Percentiles rank a stretch among this genome's conserved stretches.
Conservation (phyloP, 2,888 invertebrate species). For the Drosophila histrio region DNA sequence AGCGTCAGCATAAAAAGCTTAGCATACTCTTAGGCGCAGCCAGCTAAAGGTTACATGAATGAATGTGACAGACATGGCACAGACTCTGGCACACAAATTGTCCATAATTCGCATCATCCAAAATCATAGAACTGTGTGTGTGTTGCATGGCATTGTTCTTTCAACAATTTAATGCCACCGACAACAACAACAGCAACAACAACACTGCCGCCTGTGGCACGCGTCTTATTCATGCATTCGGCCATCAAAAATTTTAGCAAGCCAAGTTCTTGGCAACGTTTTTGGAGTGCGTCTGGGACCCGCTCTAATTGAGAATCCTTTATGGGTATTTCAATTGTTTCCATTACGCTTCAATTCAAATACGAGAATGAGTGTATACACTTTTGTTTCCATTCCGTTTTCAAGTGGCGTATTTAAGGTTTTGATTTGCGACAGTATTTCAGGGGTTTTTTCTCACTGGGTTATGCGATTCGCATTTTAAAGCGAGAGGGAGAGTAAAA, state of each 20-base stretch:
- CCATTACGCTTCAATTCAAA: conserved; percentile 79
- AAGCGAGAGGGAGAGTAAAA: conserved; percentile 38
- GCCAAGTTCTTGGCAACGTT: conserved; percentile 55
- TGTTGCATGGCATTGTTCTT: conserved; percentile 48
- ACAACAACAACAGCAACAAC: conserved; percentile 17
- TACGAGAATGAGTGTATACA: conserved; percentile 33
- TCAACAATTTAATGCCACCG: conserved; percentile 61
- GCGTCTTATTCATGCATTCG: conserved; percentile 74
- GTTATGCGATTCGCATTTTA: conserved; percentile 50
- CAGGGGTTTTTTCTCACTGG: conserved; percentile 19
- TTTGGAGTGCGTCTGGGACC: conserved; percentile 56
- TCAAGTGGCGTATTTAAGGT: conserved; percentile 82
- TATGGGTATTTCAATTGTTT: conserved; percentile 81
- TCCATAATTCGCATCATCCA: conserved; percentile 39
- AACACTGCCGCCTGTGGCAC: conserved; percentile 67
- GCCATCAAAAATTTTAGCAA: conserved; percentile 78
- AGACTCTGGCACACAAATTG: conserved; percentile 8
- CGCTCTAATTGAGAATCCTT: conserved; percentile 80
- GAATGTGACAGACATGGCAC: not conserved
- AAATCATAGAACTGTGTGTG: conserved; percentile 3
- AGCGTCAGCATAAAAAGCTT: conserved; percentile 32
- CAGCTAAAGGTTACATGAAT: conserved; percentile 53
- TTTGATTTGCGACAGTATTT: conserved; percentile 81
- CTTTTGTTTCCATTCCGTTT: conserved; percentile 75
- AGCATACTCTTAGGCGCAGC: conserved; percentile 35